Base-by-base conservation (phyloP, 1,140 invertebrate species). In the Drosophila mayri region DNA sequence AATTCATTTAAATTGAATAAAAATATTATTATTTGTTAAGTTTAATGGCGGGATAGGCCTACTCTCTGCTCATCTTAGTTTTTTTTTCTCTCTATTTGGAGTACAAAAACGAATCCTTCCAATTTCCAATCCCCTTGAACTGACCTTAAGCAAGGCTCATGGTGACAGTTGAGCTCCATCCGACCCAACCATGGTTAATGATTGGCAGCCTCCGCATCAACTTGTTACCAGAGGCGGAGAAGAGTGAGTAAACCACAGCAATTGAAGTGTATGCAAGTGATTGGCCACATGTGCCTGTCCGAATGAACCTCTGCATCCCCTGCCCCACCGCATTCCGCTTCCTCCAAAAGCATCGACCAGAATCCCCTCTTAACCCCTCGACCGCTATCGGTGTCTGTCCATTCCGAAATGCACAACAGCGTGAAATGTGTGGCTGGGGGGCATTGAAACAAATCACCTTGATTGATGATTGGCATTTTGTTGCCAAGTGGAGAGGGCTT, bases 401-500 rank as follows among this genome's bases (percentile, higher is more conserved):
- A 84, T 81, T 73, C 72, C 79, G 70, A 68, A 90, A 76, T 90
- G 67, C 85, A 88, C 80, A 88, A 84, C 83, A 88, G 85, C 80
- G 80, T 88, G 85, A 90, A 84, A 88, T 84, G 77, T 84, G 84
- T 81, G 81, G 80, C 80, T 81, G 85, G 70, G 76, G 76, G 78
- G 84, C 85, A 88, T 90, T 87, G 85, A 88, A 88, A 88, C 84
- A 88, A 88, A 88, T 88, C 84, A 88, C 84, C 84, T 88, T 88
- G 85, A 88, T 88, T 88, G 85, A 88, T 88, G 84, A 88, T 88
- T 88, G 84, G 84, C 85, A 88, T 88, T 88, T 80, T 80, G 85
- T 80, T 90, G 77, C 60, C 78, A 74, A 85, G 65, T 70, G 66
- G 52, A 47, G 47, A 47, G 40, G 18, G 30, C 43, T 20, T 18